Conservation (phyloP, 2,797 vertebrate genomes). For the Xerus rutilus region DNA sequence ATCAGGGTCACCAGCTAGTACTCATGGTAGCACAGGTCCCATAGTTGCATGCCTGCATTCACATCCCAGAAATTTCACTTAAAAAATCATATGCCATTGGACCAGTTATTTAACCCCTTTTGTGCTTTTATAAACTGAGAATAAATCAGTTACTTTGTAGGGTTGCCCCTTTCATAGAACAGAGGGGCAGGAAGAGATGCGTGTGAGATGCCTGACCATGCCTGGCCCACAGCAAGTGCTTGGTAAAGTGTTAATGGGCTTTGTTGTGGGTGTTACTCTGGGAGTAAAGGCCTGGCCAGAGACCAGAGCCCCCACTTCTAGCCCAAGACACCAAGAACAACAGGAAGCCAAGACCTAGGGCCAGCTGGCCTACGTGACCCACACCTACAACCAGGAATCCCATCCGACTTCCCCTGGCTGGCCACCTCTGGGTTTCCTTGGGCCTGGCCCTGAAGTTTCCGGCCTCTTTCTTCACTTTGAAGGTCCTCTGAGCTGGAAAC, state of each 20-base stretch:
- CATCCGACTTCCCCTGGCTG: slow-evolving; percentile 56
- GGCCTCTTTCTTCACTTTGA: slow-evolving; percentile 81
- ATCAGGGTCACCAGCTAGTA: neutral
- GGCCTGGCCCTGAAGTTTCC: neutral
- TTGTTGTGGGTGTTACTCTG: neutral
- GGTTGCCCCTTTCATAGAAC: neutral
- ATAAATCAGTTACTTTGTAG: neutral
- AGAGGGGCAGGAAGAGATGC: neutral
- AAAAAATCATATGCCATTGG: neutral
- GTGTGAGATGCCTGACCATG: neutral
- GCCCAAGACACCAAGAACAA: slow-evolving; percentile 56
- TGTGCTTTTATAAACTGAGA: neutral
- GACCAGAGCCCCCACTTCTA: slow-evolving; percentile 3
- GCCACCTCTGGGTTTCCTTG: neutral
- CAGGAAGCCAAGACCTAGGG: slow-evolving; percentile 66
- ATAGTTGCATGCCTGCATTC: neutral
- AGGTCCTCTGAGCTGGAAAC: slow-evolving; percentile 61
- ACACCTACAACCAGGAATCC: slow-evolving; percentile 30
- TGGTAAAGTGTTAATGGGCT: no score
- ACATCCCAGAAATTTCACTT: neutral
- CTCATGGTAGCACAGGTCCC: neutral
- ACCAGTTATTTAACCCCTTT: neutral
- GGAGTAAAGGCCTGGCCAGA: slow-evolving; percentile 54
- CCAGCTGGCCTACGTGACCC: slow-evolving; percentile 57
- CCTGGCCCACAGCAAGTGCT: neutral